Percentiles rank a stretch among this genome's conserved stretches.
Evolutionary conservation across 2,888 invertebrate genomes (phyloP).

Genomic region (Lordiphosa fenestrarum): DNA sequence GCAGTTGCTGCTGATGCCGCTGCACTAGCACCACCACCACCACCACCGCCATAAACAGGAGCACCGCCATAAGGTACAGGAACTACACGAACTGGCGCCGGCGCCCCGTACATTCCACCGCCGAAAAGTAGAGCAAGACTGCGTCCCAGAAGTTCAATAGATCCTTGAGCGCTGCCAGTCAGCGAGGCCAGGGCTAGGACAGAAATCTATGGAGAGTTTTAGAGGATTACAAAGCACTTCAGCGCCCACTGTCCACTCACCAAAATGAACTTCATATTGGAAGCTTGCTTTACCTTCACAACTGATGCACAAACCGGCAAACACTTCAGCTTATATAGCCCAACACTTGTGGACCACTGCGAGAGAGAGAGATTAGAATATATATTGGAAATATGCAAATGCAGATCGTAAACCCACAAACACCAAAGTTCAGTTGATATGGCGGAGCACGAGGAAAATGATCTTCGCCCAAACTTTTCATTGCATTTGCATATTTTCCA

Average conservation of each 20-base stretch:
- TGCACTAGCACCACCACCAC: no score
- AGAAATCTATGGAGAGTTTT: slow-evolving; percentile 21
- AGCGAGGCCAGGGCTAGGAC: slow-evolving; percentile 32
- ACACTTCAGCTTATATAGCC: slow-evolving; percentile 23
- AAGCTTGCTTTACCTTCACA: not conserved
- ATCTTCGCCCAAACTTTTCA: no score
- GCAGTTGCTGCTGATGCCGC: slow-evolving; percentile 1
- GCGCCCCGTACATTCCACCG: no score
- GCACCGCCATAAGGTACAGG: no score
- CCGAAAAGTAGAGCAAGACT: no score
- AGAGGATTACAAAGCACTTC: not conserved
- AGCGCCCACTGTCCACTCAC: slow-evolving; percentile 16
- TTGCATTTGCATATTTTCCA: no score
- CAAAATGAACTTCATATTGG: slow-evolving; percentile 29
- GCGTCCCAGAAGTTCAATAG: not conserved
- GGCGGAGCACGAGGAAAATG: no score
- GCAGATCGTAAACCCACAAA: not conserved
- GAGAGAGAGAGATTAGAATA: slow-evolving; percentile 28
- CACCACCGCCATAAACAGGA: no score
- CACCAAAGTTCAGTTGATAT: no score
- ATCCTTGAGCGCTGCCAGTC: slow-evolving; percentile 23
- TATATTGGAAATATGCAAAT: slow-evolving; percentile 34
- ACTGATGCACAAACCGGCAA: slow-evolving; percentile 1
- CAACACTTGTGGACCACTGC: no score
- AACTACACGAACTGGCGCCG: no score